Evolutionary conservation across 2,888 invertebrate genomes (phyloP).

Genomic region (Allygus modestus): DNA sequence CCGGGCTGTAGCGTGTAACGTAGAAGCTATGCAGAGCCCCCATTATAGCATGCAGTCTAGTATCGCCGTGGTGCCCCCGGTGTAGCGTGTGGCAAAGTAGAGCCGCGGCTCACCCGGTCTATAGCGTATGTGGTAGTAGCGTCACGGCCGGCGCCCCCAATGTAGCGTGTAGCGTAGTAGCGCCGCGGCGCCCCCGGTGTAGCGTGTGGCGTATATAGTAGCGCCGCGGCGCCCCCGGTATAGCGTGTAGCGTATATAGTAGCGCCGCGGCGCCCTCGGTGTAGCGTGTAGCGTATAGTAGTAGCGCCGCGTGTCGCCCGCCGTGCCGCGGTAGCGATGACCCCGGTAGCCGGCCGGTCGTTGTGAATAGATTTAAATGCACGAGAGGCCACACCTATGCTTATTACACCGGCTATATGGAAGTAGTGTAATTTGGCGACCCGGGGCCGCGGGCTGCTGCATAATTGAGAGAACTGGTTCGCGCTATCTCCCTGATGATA

Average conservation of each 20-base stretch:
- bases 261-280: background rate
- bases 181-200: background rate
- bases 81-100: too few species aligned
- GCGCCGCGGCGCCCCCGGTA: background rate
- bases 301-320: background rate
- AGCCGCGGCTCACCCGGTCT: too few species aligned
- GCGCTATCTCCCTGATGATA: constrained; percentile 51
- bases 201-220: too few species aligned
- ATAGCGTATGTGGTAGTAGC: background rate
- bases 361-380: constrained; percentile 55
- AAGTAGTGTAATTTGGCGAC: constrained; percentile 60
- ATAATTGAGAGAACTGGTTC: constrained; percentile 58
- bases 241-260: background rate
- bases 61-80: too few species aligned
- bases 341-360: constrained; percentile 45
- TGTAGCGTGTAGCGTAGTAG: background rate
- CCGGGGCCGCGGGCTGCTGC: constrained; percentile 34
- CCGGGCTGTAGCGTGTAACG: too few species aligned
- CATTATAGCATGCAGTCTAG: too few species aligned
- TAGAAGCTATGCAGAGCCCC: background rate
- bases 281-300: background rate
- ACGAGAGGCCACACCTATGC: constrained; percentile 57
- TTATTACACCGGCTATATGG: constrained; percentile 59
- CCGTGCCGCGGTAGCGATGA: background rate
- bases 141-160: background rate